Evolutionary conservation across 2,888 invertebrate genomes (phyloP).

Genomic region (Philereme vetulata): DNA sequence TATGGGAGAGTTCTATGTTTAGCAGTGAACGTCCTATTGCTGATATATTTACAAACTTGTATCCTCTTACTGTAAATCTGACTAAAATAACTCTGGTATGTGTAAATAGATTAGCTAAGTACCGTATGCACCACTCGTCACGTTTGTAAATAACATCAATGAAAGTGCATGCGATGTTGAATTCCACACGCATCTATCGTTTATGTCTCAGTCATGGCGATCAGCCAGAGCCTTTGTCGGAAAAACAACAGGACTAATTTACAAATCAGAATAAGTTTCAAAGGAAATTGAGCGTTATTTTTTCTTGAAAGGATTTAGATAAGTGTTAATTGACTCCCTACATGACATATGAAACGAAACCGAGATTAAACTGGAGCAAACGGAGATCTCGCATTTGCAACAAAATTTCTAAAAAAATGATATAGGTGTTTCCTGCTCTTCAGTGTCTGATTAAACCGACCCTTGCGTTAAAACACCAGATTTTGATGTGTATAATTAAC

Average conservation of each 20-base stretch:
- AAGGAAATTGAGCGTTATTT: background rate
- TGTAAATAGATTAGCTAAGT: constrained; percentile 2
- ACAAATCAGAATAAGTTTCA: background rate
- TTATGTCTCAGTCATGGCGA: constrained; percentile 36
- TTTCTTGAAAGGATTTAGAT: too few species aligned
- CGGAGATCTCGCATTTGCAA: too few species aligned
- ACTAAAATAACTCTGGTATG: background rate
- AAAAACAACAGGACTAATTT: background rate
- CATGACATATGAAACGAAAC: too few species aligned
- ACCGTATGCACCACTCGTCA: constrained; percentile 17
- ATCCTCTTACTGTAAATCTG: constrained; percentile 3
- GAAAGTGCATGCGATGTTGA: constrained; percentile 52
- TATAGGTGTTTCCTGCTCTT: too few species aligned
- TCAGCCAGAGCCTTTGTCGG: constrained; percentile 30
- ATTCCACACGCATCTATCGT: constrained; percentile 47
- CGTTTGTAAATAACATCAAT: constrained; percentile 36
- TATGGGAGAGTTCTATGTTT: too few species aligned
- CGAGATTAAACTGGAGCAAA: too few species aligned
- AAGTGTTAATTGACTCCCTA: too few species aligned
- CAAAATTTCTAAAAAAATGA: too few species aligned
- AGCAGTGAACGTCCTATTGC: too few species aligned
- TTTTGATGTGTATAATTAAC: background rate
- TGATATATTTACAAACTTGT: too few species aligned
- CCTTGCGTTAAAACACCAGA: too few species aligned
- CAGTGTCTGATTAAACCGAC: too few species aligned